Base-by-base conservation (phyloP, 1,140 invertebrate species). In the Hyphantria cunea region DNA sequence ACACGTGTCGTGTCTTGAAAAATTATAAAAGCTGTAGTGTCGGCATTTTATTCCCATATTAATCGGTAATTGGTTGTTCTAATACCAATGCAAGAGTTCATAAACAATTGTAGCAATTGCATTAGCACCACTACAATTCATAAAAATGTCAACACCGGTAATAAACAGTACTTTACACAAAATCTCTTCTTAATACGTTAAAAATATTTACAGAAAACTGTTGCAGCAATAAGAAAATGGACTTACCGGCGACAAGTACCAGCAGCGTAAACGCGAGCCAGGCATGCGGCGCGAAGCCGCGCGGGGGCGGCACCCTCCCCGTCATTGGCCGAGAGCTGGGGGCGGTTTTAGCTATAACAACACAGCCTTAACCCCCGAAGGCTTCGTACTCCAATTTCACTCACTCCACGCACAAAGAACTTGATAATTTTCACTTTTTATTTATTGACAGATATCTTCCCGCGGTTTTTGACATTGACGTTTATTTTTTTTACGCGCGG, bases 251-350 rank as follows among this genome's bases (percentile, higher is more conserved):
- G 64, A 70, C 71, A 25, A 85, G 70, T 58, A 84, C 42, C 70
- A 85, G 79, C 49, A 87, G 74, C 44, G 37, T 44, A 51, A 80
- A 44, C 63, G 70, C 69, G 59, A 70, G 60, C 62, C 70, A 55
- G 52, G 75, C 64, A 58, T 63, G 74, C 74, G 70, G 59, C 63
- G 44, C 39, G 45, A 39, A 7, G 56, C 79, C 80, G 74, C 70
- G 64, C 73, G 78, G 72, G 78, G 84, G 84, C 84, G 84, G 63
- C 59, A 63, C 79, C 84, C 74, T 52, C 49, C 61, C 67, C 81
- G 73, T 72, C 84, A 87, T 87, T 87, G 82, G 84, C 74, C 74
- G 72, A 74, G 51, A 67, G 65, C 48, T 69, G 70, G 76, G 79
- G 81, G 80, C 80, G 78, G 70, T 25, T 68, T 72, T 66, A 54